A percentile compares a stretch with the other conserved stretches of the same genome.
Evolutionary conservation across 2,888 invertebrate genomes (phyloP).

Genomic region (Aspidiotus rigidus): DNA sequence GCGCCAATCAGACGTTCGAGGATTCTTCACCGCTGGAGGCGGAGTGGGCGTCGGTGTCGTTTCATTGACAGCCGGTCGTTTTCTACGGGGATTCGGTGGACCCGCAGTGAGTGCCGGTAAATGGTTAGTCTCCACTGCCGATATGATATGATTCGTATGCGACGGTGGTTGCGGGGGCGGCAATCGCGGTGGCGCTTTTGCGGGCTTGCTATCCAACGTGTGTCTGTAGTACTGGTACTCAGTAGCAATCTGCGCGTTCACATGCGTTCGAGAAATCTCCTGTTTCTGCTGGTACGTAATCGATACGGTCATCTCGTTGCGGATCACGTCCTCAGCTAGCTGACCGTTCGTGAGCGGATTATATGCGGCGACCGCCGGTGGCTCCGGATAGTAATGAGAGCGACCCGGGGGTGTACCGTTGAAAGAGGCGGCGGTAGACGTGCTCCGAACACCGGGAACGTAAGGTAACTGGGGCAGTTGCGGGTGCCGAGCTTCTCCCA

Average conservation of each 20-base stretch:
- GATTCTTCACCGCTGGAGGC: conserved; percentile 37
- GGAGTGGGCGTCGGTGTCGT: conserved; percentile 40
- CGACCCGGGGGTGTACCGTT: conserved; percentile 13
- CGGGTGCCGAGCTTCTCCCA: conserved; percentile 7
- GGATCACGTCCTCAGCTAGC: not conserved
- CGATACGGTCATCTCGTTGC: conserved; percentile 23
- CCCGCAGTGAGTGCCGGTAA: not conserved
- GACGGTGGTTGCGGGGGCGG: not conserved
- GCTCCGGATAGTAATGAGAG: conserved; percentile 10
- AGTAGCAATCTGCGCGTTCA: conserved; percentile 17
- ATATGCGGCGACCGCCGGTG: not conserved
- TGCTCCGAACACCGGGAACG: conserved; percentile 1
- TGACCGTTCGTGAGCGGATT: conserved; percentile 9
- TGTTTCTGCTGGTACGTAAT: conserved; percentile 25
- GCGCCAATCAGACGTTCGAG: conserved; percentile 47
- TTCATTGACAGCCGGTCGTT: conserved; percentile 27
- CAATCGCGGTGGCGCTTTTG: not conserved
- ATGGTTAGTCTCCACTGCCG: not conserved
- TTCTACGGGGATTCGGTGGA: not conserved
- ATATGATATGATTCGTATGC: not conserved
- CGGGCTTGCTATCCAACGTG: not conserved
- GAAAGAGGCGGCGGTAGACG: conserved; percentile 21
- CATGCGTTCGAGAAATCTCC: conserved; percentile 11
- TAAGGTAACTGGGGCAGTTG: conserved; percentile 30
- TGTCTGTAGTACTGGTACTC: conserved; percentile 17